Evolutionary conservation across 1,140 invertebrate genomes (phyloP), one percentile per base, ranked within the genome.

Genomic region (Drosophila insularis): DNA sequence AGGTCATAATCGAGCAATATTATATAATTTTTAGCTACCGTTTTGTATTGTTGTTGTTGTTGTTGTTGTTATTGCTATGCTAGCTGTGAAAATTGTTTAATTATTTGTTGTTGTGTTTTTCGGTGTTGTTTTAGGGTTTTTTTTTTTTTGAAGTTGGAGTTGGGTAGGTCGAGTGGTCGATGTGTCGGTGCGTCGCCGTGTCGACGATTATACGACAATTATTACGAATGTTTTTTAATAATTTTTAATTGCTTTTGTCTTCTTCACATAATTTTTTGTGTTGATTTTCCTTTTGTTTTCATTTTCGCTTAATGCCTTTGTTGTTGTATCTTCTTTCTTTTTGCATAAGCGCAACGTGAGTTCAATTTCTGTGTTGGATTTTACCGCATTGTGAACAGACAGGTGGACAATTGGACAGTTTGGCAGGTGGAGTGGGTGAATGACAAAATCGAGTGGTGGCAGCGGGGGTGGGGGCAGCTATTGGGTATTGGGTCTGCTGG

Each of bases 171-270:
- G 17, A 10, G 21, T 31, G n/a, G n/a, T 23, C 37, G 11, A 14
- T 54, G 21, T 31, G 32, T 35, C 14, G 10, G 35, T 19, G 2
- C 4, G 27, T 27, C 27, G 27, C 27, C n/a, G 23, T 32, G 54
- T 27, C 54, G 19, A 10, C 65, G 65, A 68, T 68, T 72, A 62
- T 68, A 68, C 39, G 65, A 72, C 70, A 72, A 72, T 68, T 72
- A 72, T 72, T 58, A 68, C 70, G 17, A 72, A 72, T 72, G 68
- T 72, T 72, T 68, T 40, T 63, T 68, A 68, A 58, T 63, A 68
- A 68, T 68, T 68, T 68, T 72, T 68, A 68, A 72, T 68, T 63
- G 65, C 70, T 72, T 72, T 72, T 72, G 27, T 72, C 68, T 71
- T 71, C 67, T 68, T 63, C 53, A 72, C 70, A 72, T 62, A 37